A percentile compares a stretch with the other conserved stretches of the same genome.
phyloP scores from a whole-genome alignment of 2,888 invertebrate species.

The Lasioglossum lativentre region DNA sequence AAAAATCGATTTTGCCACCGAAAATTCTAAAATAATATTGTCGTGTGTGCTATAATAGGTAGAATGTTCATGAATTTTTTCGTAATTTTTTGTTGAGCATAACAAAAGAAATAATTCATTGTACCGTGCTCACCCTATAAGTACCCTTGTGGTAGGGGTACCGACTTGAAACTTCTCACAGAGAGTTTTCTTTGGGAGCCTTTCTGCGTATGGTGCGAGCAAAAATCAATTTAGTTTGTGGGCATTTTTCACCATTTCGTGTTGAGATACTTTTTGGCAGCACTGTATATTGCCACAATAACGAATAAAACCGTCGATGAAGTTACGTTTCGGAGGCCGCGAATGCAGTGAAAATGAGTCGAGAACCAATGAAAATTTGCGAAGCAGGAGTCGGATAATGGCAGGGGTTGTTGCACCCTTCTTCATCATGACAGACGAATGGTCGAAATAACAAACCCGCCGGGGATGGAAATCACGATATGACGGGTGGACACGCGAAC shows the following conservation, averaged over 20 bases:
- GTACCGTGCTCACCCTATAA: no score
- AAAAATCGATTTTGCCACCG: no score
- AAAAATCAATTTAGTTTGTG: no score
- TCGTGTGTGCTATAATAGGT: no score
- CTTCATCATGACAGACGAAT: neutral
- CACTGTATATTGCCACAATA: neutral
- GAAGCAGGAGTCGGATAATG: slow-evolving; percentile 25
- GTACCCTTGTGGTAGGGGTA: no score
- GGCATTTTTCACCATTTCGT: neutral
- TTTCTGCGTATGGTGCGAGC: no score
- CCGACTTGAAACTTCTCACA: no score
- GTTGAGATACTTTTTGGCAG: neutral
- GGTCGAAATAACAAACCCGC: slow-evolving; percentile 34
- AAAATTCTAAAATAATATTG: no score
- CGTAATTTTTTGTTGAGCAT: no score
- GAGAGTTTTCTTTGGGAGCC: no score
- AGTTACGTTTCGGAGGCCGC: slow-evolving; percentile 8
- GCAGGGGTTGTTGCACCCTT: slow-evolving; percentile 37
- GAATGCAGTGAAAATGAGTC: slow-evolving; percentile 12
- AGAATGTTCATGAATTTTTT: no score
- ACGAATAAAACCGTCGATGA: neutral
- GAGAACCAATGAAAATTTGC: slow-evolving; percentile 37
- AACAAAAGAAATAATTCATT: no score
- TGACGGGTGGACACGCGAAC: slow-evolving; percentile 45
- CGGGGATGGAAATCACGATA: slow-evolving; percentile 39